Base-by-base conservation (phyloP, 2,888 invertebrate genomes). In the Synergus japonicus region DNA sequence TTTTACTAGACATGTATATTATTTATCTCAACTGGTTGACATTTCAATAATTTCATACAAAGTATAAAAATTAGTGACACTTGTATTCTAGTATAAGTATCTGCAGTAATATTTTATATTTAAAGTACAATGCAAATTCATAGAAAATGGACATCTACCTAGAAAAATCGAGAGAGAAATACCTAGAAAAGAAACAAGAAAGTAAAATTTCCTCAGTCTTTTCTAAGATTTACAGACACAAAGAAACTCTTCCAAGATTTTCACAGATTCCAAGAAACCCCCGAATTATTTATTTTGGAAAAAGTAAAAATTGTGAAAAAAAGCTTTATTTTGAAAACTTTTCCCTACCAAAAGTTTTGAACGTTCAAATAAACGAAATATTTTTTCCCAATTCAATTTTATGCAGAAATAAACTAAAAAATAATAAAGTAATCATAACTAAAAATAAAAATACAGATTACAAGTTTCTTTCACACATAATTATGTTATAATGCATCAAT, bases 181-280 rank as follows among this genome's bases (percentile, higher is more conserved):
- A 29, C 13, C 5, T 5, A 63, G 60, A 63, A 63, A 29, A 29
- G 13, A 13, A 29, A 63, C 13, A 63, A 63, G 18, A 29, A 29
- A 29, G 13, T 5, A 29, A 63, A 29, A 63, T 63, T 58, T 13
- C 5, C 22, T 10, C 3, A 29, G 5, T 29, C 29, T 63, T 63
- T 63, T 63, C 60, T 13, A 63, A 12, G 60, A 63, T 18, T 63
- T 63, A 22, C 60, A 63, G 60, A 22, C 22, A 63, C 18, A 63
- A 63, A 18, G 8, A n/a, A 54, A n/a, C 54, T 54, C 54, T 60
- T 60, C 22, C 10, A 60, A 60, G 22, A 60, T 22, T 4, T 60
- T 7, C 22, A 4, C 0, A 22, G 22, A 60, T n/a, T 60, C 22
- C 22, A 18, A 10, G 60, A 22, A 60, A 18, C 60, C 5, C 22